Evolutionary conservation across 2,888 invertebrate species (phyloP), one percentile per base, ranked within the genome.

Genomic region (Gibbula magus): DNA sequence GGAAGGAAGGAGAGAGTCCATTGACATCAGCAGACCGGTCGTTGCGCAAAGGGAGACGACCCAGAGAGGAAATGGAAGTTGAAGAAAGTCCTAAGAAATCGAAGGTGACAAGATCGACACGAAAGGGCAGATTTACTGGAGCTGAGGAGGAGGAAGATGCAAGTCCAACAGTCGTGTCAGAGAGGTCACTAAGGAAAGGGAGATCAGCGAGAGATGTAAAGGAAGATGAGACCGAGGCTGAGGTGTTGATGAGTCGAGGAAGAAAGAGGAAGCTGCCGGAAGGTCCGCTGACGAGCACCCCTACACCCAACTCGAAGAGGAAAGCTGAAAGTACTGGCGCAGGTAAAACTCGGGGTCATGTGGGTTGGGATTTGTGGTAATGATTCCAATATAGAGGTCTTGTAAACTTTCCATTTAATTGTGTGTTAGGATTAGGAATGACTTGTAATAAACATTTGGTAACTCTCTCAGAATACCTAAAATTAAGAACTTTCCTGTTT

Each of bases 261-360:
- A 52, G 32, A 32, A 75, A 75, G 75, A 78, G 82, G 16, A 87
- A 88, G 53, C 81, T 86, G 25, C 88, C 86, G 29, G 25, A 86
- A 32, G 85, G 86, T 39, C 89, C 89, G 73, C 85, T 87, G 29
- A 89, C 89, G 3, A 89, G 89, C 78, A 89, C 90, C 13, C 90
- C 90, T 0, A 90, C 88, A 16, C 89, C 88, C n/a, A 88, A 89
- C 76, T 82, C 29, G 80, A 79, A 80, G 45, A 77, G 51, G 51
- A 45, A 51, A 53, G 75, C 74, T 29, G 22, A 2, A 22, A 10
- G 20, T 18, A 39, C 20, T 32, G 52, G n/a, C 18, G 61, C 3
- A 52, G 79, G 75, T 75, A 75, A 79, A 25, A 20, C 45, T 10
- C n/a, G n/a, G n/a, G n/a, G n/a, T n/a, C n/a, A n/a, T n/a, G n/a